These are phyloP conservation scores for Agriopis aurantiaria DNA, from an alignment of 2,888 invertebrate genomes.

Conservation along the genomic window DNA sequence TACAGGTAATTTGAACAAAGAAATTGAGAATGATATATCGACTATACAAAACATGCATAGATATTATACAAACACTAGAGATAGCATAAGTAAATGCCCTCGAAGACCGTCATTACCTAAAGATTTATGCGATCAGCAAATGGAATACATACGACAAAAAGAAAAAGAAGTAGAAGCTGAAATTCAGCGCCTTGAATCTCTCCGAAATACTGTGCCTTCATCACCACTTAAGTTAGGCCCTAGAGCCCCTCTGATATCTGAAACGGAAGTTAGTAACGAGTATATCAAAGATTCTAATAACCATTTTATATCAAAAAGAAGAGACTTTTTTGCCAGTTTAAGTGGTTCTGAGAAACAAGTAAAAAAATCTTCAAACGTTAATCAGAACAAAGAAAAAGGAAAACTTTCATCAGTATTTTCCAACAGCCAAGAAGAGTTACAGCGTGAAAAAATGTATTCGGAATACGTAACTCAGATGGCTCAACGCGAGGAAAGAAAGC, in stretches of 20 bases:
- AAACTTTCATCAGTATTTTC: conserved; percentile 76
- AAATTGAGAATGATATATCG: conserved; percentile 80
- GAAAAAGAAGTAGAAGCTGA: conserved; percentile 89
- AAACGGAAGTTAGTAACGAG: conserved; percentile 64
- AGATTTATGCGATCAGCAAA: conserved; percentile 88
- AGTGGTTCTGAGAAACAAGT: conserved; percentile 22
- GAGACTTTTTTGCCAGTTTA: conserved; percentile 68
- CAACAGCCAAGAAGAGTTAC: conserved; percentile 90
- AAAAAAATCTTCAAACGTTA: conserved; percentile 3
- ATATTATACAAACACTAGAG: conserved; percentile 66
- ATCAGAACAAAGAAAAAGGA: conserved; percentile 48
- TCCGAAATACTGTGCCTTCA: conserved; percentile 65
- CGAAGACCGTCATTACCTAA: conserved; percentile 88
- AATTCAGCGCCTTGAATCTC: conserved; percentile 87
- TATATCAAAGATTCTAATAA: conserved; percentile 64
- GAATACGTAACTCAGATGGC: conserved; percentile 93
- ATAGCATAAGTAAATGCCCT: conserved; percentile 59
- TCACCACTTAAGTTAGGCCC: conserved; percentile 61
- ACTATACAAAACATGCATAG: conserved; percentile 81
- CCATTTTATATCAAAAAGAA: conserved; percentile 75
- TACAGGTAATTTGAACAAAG: conserved; percentile 78
- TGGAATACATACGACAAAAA: conserved; percentile 89
- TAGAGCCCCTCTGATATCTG: conserved; percentile 73
- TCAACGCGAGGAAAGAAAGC: conserved; percentile 91
- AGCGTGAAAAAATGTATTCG: conserved; percentile 93